Evolutionary conservation across 2,113 vertebrate species (phyloP).

Genomic region (Aegypius monachus): DNA sequence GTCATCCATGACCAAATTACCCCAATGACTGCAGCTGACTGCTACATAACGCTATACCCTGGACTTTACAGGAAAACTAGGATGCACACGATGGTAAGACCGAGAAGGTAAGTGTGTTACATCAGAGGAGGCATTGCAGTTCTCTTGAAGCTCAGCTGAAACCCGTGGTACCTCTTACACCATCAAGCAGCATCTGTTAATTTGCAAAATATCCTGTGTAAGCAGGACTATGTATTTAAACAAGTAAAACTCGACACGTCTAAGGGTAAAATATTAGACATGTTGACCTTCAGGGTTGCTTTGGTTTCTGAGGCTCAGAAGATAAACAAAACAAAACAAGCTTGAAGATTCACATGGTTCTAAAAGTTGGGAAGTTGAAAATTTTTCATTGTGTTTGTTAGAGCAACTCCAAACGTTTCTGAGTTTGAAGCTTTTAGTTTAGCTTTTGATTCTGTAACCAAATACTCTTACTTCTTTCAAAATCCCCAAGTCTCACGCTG

Average conservation of each 20-base stretch:
- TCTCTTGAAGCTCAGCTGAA: not conserved
- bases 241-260: not conserved
- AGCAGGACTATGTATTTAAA: not conserved
- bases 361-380: not conserved
- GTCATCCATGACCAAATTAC: not conserved
- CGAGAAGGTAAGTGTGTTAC: not conserved
- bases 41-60: rapidly evolving
- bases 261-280: not conserved
- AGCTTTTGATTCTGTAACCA: slow-evolving; percentile 19
- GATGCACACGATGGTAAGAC: rapidly evolving
- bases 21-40: not conserved
- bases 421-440: not conserved
- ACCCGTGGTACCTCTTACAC: not conserved
- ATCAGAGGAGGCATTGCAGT: not conserved
- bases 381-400: not conserved
- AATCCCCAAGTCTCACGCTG: not conserved
- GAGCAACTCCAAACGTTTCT: slow-evolving; percentile 12
- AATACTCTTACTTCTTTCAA: not conserved
- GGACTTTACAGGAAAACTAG: not conserved
- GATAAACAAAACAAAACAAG: not conserved
- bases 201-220: not conserved
- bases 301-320: not conserved
- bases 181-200: not conserved
- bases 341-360: not conserved
- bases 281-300: not conserved